These are phyloP conservation scores for Megaceryle torquata DNA, from an alignment of 2,113 vertebrate species.

Conservation along the genomic window DNA sequence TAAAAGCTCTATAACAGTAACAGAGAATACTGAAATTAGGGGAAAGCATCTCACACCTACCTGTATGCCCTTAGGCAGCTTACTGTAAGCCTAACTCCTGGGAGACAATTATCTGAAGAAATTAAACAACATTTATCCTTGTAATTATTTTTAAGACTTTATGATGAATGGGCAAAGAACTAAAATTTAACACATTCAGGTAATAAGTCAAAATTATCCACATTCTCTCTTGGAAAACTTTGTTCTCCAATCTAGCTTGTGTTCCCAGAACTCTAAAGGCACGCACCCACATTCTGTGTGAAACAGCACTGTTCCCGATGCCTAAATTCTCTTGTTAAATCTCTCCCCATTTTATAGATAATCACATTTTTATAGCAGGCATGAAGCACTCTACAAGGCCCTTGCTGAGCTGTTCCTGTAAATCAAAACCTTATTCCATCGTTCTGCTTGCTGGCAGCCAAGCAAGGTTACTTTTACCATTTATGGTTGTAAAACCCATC, in stretches of 20 bases:
- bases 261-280: slow-evolving; percentile 43
- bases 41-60: neutral
- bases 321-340: slow-evolving; percentile 76
- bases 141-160: neutral
- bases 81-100: neutral
- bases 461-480: slow-evolving; percentile 78
- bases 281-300: slow-evolving; percentile 54
- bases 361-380: slow-evolving; percentile 79
- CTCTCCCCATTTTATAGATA: slow-evolving; percentile 76
- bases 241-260: slow-evolving; percentile 29
- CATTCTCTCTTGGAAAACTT: slow-evolving; percentile 9
- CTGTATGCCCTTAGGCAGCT: neutral
- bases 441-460: slow-evolving; percentile 68
- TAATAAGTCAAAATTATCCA: neutral
- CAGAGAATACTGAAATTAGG: neutral
- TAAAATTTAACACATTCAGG: neutral
- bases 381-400: slow-evolving; percentile 73
- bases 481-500: slow-evolving; percentile 80
- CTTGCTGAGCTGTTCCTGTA: slow-evolving; percentile 75
- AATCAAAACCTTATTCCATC: slow-evolving; percentile 80
- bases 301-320: slow-evolving; percentile 45
- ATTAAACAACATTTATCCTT: too few species aligned
- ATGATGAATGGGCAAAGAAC: neutral
- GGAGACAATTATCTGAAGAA: neutral
- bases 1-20: neutral